Conservation (phyloP, 2,113 vertebrate species). For the Psittacara wagleri region DNA sequence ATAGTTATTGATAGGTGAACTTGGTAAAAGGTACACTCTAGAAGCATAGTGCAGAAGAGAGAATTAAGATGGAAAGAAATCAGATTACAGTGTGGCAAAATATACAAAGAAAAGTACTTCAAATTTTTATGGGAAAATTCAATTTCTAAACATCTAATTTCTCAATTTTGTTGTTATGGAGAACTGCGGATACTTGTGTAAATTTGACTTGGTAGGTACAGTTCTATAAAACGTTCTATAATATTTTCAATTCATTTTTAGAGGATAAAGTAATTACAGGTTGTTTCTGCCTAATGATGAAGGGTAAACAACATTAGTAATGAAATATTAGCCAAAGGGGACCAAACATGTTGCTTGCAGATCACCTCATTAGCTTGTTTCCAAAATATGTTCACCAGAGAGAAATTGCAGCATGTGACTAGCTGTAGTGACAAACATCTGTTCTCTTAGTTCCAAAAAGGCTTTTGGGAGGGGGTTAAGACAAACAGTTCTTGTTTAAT, state of each 20-base stretch:
- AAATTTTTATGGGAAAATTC: neutral
- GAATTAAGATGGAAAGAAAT: neutral
- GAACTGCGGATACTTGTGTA: neutral
- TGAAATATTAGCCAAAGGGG: constrained; percentile 78
- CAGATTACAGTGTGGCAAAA: neutral
- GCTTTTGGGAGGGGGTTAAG: constrained; percentile 69
- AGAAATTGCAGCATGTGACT: constrained; percentile 61
- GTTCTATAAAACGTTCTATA: neutral
- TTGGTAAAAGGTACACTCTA: neutral
- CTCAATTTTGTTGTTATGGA: neutral
- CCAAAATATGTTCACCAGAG: constrained; percentile 55
- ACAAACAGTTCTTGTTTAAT: constrained; percentile 61
- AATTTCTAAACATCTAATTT: neutral
- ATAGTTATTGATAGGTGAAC: neutral
- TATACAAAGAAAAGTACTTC: neutral
- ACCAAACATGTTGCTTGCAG: constrained; percentile 62
- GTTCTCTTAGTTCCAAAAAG: constrained; percentile 76
- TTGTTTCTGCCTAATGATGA: constrained; percentile 73
- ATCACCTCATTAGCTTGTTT: constrained; percentile 70
- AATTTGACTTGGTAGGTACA: constrained; percentile 16
- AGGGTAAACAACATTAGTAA: constrained; percentile 75
- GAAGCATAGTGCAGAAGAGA: neutral
- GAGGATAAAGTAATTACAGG: constrained; percentile 29
- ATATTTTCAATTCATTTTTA: neutral
- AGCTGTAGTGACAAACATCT: constrained; percentile 81